These are phyloP conservation scores for Holcopasites calliopsidis DNA, from an alignment of 1,140 invertebrate genomes.

Conservation along the genomic window DNA sequence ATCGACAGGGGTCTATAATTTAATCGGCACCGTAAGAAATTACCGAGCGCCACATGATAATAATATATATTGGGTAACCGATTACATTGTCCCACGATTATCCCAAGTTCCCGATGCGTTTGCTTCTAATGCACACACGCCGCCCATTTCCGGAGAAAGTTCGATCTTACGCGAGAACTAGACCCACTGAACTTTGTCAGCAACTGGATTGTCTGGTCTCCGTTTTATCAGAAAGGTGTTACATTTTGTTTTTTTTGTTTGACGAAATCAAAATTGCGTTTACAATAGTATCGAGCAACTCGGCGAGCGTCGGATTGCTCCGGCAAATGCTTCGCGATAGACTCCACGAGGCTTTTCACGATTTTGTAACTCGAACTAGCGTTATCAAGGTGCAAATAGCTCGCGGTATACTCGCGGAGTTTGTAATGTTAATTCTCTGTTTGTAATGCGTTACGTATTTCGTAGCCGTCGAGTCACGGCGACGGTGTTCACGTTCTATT, in stretches of 20 bases:
- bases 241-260: background rate
- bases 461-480: background rate
- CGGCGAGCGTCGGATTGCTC: background rate
- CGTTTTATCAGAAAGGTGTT: background rate
- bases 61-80: conserved; percentile 10
- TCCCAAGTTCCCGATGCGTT: background rate
- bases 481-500: background rate
- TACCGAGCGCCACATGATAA: background rate
- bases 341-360: too few relatives aligned
- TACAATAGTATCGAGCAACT: too few relatives aligned
- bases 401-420: background rate
- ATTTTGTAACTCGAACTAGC: background rate
- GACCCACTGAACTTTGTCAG: conserved; percentile 12
- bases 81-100: background rate
- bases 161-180: background rate
- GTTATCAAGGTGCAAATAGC: conserved; percentile 9
- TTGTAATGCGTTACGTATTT: background rate
- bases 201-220: background rate
- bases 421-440: background rate
- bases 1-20: background rate
- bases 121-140: background rate
- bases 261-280: too few relatives aligned
- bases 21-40: background rate
- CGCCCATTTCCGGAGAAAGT: background rate
- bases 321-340: background rate